Base-by-base conservation (phyloP, 2,888 invertebrate species). In the Brachyptera putata region DNA sequence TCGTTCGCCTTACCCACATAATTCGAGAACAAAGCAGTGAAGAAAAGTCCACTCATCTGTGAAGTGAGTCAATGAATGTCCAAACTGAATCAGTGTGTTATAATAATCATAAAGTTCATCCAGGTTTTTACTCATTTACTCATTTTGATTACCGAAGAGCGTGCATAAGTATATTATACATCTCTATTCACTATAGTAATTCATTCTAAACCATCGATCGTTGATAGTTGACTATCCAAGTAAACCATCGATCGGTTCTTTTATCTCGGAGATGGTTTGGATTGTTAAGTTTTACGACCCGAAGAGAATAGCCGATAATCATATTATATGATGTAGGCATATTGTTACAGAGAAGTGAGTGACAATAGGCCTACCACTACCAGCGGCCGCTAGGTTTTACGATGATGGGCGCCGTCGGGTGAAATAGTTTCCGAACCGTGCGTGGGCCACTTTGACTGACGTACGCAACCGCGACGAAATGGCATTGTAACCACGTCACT, bases 371-470 rank as follows among this genome's bases (percentile, higher is more conserved):
- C 48, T 2, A 24, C 22, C 14, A 50, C 49, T 26, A 50, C 16
- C 49, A 16, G 49, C 30, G 26, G 26, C 13, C 25, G 4, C 4
- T 16, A 9, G 48, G 26, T 16, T 50, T 50, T 50, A 50, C 30
- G 49, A 30, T 50, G 26, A 50, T 50, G 30, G 49, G 3, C 49
- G 5, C 50, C 49, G 49, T 25, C 26, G 16, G 16, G 49, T 30
- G 26, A 7, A 24, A n/a, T n/a, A n/a, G n/a, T n/a, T n/a, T n/a
- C n/a, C n/a, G n/a, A n/a, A n/a, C n/a, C n/a, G n/a, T n/a, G n/a
- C n/a, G n/a, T n/a, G n/a, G n/a, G n/a, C n/a, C n/a, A n/a, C n/a
- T 25, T 11, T 50, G 49, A 50, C 14, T 50, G 49, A 50, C 49
- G 26, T 16, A 14, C 26, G 49, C n/a, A n/a, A 41, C n/a, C 16